Conservation (phyloP, 2,113 vertebrate species). For the Thunnus maccoyii region DNA sequence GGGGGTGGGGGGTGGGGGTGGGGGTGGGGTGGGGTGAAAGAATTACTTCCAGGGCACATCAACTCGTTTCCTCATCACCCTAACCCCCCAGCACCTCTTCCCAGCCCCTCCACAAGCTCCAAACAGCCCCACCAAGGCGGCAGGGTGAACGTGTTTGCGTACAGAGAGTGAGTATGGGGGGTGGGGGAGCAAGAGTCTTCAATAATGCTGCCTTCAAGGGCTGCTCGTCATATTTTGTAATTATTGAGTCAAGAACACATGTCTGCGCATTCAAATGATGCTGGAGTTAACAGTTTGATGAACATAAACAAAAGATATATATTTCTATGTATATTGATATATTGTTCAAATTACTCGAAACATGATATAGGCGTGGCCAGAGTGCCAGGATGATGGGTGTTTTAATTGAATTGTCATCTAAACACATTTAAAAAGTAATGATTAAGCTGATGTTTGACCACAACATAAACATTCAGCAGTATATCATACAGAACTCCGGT, state of each 20-base stretch:
- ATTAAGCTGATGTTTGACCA: neutral
- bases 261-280: neutral
- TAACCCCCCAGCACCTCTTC: constrained; percentile 48
- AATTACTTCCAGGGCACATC: constrained; percentile 88
- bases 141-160: constrained; percentile 68
- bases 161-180: constrained; percentile 56
- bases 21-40: constrained; percentile 64
- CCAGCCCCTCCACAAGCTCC: constrained; percentile 30
- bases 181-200: constrained; percentile 62
- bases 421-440: neutral
- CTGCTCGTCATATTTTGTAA: neutral
- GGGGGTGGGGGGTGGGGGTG: neutral
- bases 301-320: neutral
- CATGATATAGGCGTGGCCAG: neutral
- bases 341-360: neutral
- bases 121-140: constrained; percentile 29
- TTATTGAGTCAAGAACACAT: neutral
- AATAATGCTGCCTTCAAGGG: constrained; percentile 70
- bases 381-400: neutral
- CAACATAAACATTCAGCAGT: neutral
- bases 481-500: neutral
- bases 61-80: constrained; percentile 83
- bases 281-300: neutral
- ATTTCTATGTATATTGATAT: neutral
- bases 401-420: neutral